Conservation (phyloP, 1,140 invertebrate species). For the Hormaphis cornu region DNA sequence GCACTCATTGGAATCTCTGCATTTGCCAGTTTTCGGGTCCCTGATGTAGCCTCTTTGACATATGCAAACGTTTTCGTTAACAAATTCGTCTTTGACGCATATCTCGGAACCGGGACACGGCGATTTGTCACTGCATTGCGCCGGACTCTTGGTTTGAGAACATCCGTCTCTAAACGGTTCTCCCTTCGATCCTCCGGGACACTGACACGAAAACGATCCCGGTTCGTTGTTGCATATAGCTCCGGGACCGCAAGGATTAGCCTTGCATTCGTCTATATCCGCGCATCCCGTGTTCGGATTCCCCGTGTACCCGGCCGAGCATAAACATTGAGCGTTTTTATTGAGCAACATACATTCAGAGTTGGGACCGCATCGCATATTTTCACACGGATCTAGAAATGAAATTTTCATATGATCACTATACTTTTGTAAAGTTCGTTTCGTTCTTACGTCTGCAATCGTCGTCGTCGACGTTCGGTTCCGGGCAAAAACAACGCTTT, state of each 20-base stretch:
- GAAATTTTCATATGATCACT: constrained; percentile 31
- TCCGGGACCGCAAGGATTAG: constrained; percentile 64
- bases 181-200: constrained; percentile 61
- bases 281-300: constrained; percentile 57
- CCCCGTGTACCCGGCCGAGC: constrained; percentile 66
- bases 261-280: constrained; percentile 76
- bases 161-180: constrained; percentile 57
- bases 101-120: constrained; percentile 75
- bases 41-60: constrained; percentile 73
- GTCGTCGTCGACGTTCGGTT: constrained; percentile 81
- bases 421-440: too few relatives aligned
- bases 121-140: constrained; percentile 57
- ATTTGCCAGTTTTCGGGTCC: constrained; percentile 59
- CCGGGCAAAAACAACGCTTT: constrained; percentile 73
- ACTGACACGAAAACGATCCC: constrained; percentile 77
- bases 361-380: constrained; percentile 71
- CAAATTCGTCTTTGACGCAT: constrained; percentile 64
- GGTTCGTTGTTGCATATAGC: constrained; percentile 81
- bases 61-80: constrained; percentile 69
- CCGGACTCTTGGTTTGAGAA: constrained; percentile 50
- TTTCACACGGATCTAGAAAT: constrained; percentile 76
- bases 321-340: constrained; percentile 71
- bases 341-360: constrained; percentile 80
- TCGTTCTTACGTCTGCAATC: constrained; percentile 81
- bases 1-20: constrained; percentile 83